phyloP scores from a whole-genome alignment of 2,113 vertebrate genomes.

The Chaetodon auriga region DNA sequence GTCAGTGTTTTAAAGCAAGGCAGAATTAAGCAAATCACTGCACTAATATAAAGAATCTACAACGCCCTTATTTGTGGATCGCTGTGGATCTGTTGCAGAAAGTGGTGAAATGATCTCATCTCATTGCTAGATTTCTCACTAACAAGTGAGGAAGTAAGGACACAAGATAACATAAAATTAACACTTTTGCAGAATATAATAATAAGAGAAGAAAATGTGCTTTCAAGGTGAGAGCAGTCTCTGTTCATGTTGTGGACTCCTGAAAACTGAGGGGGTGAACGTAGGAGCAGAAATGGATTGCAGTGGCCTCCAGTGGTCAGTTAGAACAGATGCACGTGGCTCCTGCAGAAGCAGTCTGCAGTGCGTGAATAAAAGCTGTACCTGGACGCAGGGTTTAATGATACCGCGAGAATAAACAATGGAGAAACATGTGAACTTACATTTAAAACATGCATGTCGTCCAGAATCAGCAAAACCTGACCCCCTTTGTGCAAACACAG shows the following conservation, averaged over 20 bases:
- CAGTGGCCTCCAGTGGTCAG: conserved; percentile 63
- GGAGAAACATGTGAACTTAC: not conserved
- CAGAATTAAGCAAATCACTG: not conserved
- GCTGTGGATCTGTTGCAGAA: too few relatives aligned
- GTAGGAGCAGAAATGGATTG: not conserved
- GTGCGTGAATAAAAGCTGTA: not conserved
- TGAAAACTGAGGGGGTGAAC: not conserved
- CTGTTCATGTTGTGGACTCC: not conserved
- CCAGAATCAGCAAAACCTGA: conserved; percentile 31
- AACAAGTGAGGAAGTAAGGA: not conserved
- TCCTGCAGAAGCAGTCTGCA: not conserved
- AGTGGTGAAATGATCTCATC: not conserved
- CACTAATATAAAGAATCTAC: not conserved
- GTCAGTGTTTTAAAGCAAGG: too few relatives aligned
- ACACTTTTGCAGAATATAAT: not conserved
- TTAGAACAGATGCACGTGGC: conserved; percentile 20
- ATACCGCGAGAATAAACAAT: not conserved
- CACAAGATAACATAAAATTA: not conserved
- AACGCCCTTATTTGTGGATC: not conserved
- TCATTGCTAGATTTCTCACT: not conserved
- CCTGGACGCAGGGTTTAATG: not conserved
- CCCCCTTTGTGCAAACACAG: conserved; percentile 18
- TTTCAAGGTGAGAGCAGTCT: not conserved
- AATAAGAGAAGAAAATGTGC: not conserved
- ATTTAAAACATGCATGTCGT: not conserved